Evolutionary conservation across 2,888 invertebrate genomes (phyloP), one percentile per base, ranked within the genome.

Genomic region (Lottia scabra): DNA sequence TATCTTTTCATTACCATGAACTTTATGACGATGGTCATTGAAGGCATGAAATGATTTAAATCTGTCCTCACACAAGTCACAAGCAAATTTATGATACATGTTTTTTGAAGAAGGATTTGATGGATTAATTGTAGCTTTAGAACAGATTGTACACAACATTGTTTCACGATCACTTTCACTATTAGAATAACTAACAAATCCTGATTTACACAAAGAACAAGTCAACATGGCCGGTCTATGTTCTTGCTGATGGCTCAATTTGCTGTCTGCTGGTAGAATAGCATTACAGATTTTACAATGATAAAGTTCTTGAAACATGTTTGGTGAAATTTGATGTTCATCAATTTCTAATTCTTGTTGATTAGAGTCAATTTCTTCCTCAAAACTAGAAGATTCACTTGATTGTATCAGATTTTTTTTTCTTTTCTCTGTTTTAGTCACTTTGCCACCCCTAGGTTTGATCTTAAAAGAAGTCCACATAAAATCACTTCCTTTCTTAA

Each of bases 381-480:
- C 62, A 23, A 19, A 2, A 13, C n/a, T 4, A 10, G 15, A 16
- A 16, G 23, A 2, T 68, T 27, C 26, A 38, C 12, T 27, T 19
- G 30, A 6, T 19, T 27, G 6, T 43, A 38, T 5, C 56, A 19
- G 26, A 19, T n/a, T 26, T 10, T 38, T 27, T 26, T 27, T 30
- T n/a, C n/a, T 23, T 15, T 62, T 23, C 68, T 15, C 19, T 12
- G 10, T 23, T 23, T 23, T 56, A 13, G 56, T 56, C 19, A 19
- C 56, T 13, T 23, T 56, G 12, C 56, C 56, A 6, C 56, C 56
- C 56, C 73, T 68, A 3, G 79, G 81, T n/a, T 74, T 71, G 15
- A 81, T 77, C 16, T 82, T 78, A 66, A 86, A 86, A 15, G 84
- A 84, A 0, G 85, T 84, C 71, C 84, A 86, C 45, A 85, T 75